Evolutionary conservation across 2,797 vertebrate species (phyloP).

Genomic region (Sus cebifrons): DNA sequence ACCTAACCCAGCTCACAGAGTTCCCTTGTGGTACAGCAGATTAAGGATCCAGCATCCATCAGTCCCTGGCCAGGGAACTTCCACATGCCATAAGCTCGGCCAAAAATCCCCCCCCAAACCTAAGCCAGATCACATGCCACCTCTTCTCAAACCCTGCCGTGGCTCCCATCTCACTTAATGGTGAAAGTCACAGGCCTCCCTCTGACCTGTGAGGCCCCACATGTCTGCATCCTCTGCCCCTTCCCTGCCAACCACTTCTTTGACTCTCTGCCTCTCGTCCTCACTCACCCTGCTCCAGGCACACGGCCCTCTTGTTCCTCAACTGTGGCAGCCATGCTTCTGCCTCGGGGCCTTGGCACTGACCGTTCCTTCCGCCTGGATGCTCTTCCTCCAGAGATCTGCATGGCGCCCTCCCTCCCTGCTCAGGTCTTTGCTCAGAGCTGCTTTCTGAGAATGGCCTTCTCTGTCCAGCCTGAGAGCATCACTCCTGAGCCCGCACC

Average conservation of each 20-base stretch:
- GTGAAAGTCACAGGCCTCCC: not conserved
- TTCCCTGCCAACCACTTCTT: not conserved
- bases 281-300: not conserved
- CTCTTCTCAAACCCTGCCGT: not conserved
- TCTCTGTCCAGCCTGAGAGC: not conserved
- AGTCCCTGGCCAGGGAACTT: too few relatives aligned
- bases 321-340: not conserved
- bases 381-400: not conserved
- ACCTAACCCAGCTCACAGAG: too few relatives aligned
- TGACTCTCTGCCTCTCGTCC: too few relatives aligned
- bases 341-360: not conserved
- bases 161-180: not conserved
- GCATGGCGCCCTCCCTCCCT: not conserved
- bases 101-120: not conserved
- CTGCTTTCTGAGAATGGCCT: not conserved
- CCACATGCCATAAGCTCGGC: too few relatives aligned
- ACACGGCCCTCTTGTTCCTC: not conserved
- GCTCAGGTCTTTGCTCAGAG: not conserved
- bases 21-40: too few relatives aligned
- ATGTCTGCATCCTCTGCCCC: not conserved
- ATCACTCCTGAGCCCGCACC: too few relatives aligned
- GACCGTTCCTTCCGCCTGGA: not conserved
- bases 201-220: not conserved
- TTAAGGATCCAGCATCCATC: too few relatives aligned
- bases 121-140: not conserved